Evolutionary conservation across 2,113 vertebrate species (phyloP).

Genomic region (Platichthys flesus): DNA sequence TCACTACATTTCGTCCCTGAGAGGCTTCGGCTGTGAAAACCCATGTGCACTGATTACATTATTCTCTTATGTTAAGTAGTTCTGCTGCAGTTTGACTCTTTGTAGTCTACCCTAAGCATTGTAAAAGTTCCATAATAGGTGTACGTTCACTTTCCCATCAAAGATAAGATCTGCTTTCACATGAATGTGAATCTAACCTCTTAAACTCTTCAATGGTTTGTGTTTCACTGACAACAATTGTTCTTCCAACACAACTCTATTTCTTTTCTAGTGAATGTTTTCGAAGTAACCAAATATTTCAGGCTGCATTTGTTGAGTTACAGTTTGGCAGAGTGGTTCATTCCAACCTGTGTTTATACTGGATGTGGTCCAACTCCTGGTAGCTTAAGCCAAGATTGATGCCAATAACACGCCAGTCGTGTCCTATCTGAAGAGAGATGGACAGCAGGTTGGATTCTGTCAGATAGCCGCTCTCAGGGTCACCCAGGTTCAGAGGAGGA

Average conservation of each 20-base stretch:
- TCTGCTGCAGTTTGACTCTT: neutral
- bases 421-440: conserved; percentile 89
- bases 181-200: neutral
- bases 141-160: neutral
- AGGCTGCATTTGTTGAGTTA: neutral
- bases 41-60: conserved; percentile 2
- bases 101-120: neutral
- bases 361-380: conserved; percentile 87
- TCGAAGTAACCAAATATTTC: neutral
- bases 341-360: conserved; percentile 87
- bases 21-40: conserved; percentile 23
- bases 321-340: neutral
- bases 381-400: conserved; percentile 90
- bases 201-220: neutral
- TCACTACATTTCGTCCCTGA: conserved; percentile 21
- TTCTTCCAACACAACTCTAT: neutral
- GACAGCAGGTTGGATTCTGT: conserved; percentile 92
- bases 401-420: conserved; percentile 91
- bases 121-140: neutral
- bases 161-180: neutral
- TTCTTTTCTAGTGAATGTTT: neutral
- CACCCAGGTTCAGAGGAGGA: conserved; percentile 91
- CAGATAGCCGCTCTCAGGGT: conserved; percentile 93
- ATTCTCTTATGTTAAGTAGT: conserved; percentile 5
- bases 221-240: neutral